These are phyloP conservation scores for Drosophila merina DNA, from an alignment of 2,888 invertebrate genomes.

Conservation along the genomic window DNA sequence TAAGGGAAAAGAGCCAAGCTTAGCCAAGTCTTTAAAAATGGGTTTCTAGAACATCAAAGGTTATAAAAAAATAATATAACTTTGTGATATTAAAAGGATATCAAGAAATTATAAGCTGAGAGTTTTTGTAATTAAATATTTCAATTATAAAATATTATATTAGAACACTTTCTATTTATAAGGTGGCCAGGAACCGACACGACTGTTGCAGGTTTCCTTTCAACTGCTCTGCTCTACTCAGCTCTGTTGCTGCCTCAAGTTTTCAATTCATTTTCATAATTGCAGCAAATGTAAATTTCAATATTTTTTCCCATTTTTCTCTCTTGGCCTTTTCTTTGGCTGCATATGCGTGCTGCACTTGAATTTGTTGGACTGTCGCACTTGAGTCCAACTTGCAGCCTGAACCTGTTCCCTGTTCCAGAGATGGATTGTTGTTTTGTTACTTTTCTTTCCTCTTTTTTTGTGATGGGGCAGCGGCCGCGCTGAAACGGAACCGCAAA, in stretches of 20 bases:
- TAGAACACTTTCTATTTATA: constrained; percentile 65
- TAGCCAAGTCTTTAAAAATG: neutral
- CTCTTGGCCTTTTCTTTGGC: constrained; percentile 54
- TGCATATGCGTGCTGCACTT: constrained; percentile 77
- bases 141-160: neutral
- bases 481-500: constrained; percentile 80
- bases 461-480: constrained; percentile 43
- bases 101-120: no score
- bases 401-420: constrained; percentile 68
- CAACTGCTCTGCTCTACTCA: constrained; percentile 17
- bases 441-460: constrained; percentile 8
- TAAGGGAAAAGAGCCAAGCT: neutral
- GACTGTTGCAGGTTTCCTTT: constrained; percentile 21
- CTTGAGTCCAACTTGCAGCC: constrained; percentile 59
- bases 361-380: constrained; percentile 80
- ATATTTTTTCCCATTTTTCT: constrained; percentile 50
- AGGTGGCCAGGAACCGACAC: constrained; percentile 37
- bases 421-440: constrained; percentile 47
- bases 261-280: constrained; percentile 80
- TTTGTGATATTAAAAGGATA: no score
- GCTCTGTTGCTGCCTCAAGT: constrained; percentile 51
- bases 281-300: constrained; percentile 80
- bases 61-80: neutral
- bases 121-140: neutral
- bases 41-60: neutral